Evolutionary conservation across 2,888 invertebrate species (phyloP), one percentile per base, ranked within the genome.

Genomic region (Augochlorella aurata): DNA sequence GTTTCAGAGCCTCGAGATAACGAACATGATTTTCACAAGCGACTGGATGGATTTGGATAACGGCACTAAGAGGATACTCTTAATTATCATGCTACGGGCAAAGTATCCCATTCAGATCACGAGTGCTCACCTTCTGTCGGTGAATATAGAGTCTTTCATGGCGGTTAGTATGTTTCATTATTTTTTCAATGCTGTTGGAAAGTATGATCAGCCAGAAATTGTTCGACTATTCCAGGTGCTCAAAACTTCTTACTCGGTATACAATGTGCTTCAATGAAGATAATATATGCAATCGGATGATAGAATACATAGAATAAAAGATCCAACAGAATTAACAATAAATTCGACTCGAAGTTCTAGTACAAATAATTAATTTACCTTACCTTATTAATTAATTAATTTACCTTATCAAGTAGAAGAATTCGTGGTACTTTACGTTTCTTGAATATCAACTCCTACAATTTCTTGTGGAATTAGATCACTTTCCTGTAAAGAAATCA

Each of bases 101-200:
- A 78, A 4, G 38, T 14, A 29, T 7, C 84, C 84, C 3, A 80
- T 85, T 2, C 77, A 84, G 47, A 77, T 85, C 44, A 73, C 18
- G n/a, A 67, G 77, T 16, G 49, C 45, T 5, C 50, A 74, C 7
- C 38, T 84, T 8, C 7, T 85, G 0, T 72, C 81, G 1, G 24
- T 84, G 65, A 84, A 82, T 44, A 66, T 85, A 2, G 79, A 82
- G 0, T 79, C 77, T 9, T 85, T 85, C 72, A 74, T 73, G 58
- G 21, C 29, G 5, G 72, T 73, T 21, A 49, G 72, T 63, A 63
- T 61, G 12, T 29, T 24, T 3, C 38, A 18, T 18, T 50, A 38
- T 38, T 5, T 38, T 29, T 7, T 38, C 38, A 38, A 38, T 5
- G 38, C 5, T 38, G 38, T 38, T 7, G 3, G 38, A 38, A 38